Evolutionary conservation across 2,888 invertebrate species (phyloP), one percentile per base, ranked within the genome.

Genomic region (Plagiodera versicolora): DNA sequence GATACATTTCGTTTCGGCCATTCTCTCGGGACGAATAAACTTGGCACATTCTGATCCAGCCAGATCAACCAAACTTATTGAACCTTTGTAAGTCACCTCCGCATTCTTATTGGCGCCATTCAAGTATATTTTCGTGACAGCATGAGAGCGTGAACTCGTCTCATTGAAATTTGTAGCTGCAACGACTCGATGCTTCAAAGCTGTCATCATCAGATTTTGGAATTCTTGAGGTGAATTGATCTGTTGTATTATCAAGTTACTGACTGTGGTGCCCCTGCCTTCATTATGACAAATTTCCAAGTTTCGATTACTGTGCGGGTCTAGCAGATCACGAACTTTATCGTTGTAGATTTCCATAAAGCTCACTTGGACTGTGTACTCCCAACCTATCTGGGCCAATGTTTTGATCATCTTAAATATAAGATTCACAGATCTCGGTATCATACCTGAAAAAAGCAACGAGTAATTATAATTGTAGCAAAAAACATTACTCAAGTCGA

Each of bases 1-100:
- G 50, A 95, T 95, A 72, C 88, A 89, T 75, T 92, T 92, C 0
- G 94, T 93, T 80, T 95, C 94, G 49, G 86, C 86, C 81, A 93
- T 86, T 64, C 92, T 82, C 19, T 77, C 76, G 30, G 64, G 64
- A 1, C 57, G 51, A 44, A 71, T 80, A 70, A 65, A 76, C 72
- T 86, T 90, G 16, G 85, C 90, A 75, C 90, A 87, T 76, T 95
- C 95, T 0, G 92, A 93, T 8, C 95, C 95, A 35, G 95, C 95
- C 70, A 95, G 82, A 77, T 95, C 94, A 0, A 95, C 92, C 65
- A 94, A 81, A 81, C 91, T 92, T 28, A 95, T 82, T 48, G 88
- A 87, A 39, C 91, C 90, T 0, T 84, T 80, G 24, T 86, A 89
- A 52, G 82, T 82, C 70, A 88, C 86, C 66, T 86, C 85, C 49